A percentile compares a stretch with the other conserved stretches of the same genome.
phyloP scores from a whole-genome alignment of 2,797 vertebrate genomes.

The Enteromius anoplus region DNA sequence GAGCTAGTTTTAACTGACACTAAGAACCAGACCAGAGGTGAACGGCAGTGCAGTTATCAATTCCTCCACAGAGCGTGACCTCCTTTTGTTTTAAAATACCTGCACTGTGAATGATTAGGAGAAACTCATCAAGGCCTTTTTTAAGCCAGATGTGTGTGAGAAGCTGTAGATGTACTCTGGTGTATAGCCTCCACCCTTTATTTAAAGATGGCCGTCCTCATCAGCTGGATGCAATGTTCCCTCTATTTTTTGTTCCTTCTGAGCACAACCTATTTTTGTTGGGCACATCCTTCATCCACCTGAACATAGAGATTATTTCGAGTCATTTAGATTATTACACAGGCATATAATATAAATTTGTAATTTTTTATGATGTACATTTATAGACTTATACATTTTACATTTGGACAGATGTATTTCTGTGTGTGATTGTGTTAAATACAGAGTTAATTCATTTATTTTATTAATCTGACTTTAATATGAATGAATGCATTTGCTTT shows the following conservation, averaged over 20 bases:
- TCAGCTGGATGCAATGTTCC: conserved; percentile 12
- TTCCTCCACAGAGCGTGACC: background rate
- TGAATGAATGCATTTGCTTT: background rate
- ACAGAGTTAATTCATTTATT: background rate
- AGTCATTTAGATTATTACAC: background rate
- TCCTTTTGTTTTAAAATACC: conserved; percentile 25
- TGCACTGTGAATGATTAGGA: conserved; percentile 4
- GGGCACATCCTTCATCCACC: background rate
- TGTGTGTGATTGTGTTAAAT: background rate
- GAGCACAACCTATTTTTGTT: conserved; percentile 1
- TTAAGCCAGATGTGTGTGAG: conserved; percentile 36
- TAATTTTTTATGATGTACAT: background rate
- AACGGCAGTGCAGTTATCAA: conserved; percentile 59
- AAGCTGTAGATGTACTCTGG: conserved; percentile 47
- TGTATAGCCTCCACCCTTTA: conserved; percentile 41
- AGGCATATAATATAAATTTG: background rate
- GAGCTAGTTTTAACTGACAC: conserved; percentile 62
- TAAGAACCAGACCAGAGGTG: conserved; percentile 58
- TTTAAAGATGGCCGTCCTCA: conserved; percentile 34
- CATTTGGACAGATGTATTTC: background rate
- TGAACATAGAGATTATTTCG: background rate
- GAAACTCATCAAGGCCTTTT: conserved; percentile 12
- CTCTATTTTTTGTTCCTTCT: conserved; percentile 1
- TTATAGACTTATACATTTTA: background rate
- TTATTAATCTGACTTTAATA: background rate